A percentile compares a stretch with the other conserved stretches of the same genome.
These are phyloP conservation scores for Oxyteleia sp. DNA, from an alignment of 2,888 invertebrate species.

Conservation along the genomic window DNA sequence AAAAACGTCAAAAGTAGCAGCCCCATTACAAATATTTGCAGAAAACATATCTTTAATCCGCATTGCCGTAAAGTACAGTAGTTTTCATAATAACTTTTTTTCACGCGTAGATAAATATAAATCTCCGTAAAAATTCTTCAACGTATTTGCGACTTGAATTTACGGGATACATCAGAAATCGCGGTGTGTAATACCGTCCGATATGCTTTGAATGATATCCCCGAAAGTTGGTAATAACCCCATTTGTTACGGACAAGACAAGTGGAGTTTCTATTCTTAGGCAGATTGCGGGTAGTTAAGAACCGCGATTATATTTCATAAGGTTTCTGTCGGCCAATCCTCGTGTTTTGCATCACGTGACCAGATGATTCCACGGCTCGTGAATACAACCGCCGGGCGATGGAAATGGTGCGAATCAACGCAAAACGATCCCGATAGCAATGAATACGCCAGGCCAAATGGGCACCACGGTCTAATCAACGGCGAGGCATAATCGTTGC, in stretches of 20 bases:
- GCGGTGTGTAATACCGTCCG: constrained; percentile 33
- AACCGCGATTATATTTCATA: constrained; percentile 56
- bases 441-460: too few species aligned
- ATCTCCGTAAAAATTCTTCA: constrained; percentile 23
- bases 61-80: too few species aligned
- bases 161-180: constrained; percentile 13
- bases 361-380: constrained; percentile 52
- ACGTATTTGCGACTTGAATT: constrained; percentile 10
- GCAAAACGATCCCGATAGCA: too few species aligned
- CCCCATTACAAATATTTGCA: too few species aligned
- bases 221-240: constrained; percentile 48
- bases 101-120: too few species aligned
- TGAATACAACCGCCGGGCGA: too few species aligned
- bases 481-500: too few species aligned
- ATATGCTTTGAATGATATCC: constrained; percentile 32
- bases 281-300: constrained; percentile 55
- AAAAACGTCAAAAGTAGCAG: too few species aligned
- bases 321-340: constrained; percentile 39
- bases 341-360: constrained; percentile 40
- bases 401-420: too few species aligned
- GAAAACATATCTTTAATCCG: too few species aligned
- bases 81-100: too few species aligned
- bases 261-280: constrained; percentile 45
- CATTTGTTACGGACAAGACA: constrained; percentile 43
- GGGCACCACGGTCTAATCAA: too few species aligned